phyloP scores from a whole-genome alignment of 92 coral and sea anemone genomes.

The Pocillopora meandrina region DNA sequence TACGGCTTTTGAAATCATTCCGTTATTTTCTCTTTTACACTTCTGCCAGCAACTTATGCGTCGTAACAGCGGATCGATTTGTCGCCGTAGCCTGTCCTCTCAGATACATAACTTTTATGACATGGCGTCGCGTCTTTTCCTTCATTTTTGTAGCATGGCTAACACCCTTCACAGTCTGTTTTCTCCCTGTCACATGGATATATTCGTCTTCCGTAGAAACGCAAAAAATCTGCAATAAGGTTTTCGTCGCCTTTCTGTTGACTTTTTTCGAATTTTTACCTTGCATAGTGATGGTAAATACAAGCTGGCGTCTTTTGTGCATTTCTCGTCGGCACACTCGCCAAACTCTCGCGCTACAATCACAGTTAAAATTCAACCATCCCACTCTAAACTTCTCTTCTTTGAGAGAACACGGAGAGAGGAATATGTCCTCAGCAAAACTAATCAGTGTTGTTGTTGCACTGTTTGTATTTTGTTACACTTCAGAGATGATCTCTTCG shows the following conservation, averaged over 20 bases:
- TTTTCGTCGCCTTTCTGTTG: slow-evolving; percentile 29
- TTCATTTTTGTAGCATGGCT: slow-evolving; percentile 9
- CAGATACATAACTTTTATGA: neutral
- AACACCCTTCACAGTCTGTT: slow-evolving; percentile 8
- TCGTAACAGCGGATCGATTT: slow-evolving; percentile 29
- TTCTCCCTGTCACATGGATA: slow-evolving; percentile 21
- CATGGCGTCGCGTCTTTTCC: neutral
- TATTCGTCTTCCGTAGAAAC: neutral
- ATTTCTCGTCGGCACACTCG: slow-evolving; percentile 19
- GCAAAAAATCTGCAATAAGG: neutral
- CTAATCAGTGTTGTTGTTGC: slow-evolving; percentile 9
- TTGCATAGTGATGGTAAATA: slow-evolving; percentile 11
- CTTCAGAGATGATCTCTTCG: slow-evolving; percentile 6
- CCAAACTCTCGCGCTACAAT: neutral
- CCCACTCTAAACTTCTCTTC: neutral
- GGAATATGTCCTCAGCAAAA: slow-evolving; percentile 15
- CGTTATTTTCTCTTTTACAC: slow-evolving; percentile 20
- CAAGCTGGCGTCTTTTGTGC: slow-evolving; percentile 1
- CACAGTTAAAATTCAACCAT: slow-evolving; percentile 23
- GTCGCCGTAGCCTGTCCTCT: slow-evolving; percentile 20
- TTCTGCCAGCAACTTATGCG: slow-evolving; percentile 24
- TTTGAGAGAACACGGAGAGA: neutral
- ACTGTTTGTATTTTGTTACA: slow-evolving; percentile 25
- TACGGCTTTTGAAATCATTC: neutral
- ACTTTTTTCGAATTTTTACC: slow-evolving; percentile 20